These are phyloP conservation scores for Callinectes sapidus DNA, from an alignment of 2,888 invertebrate species.

Conservation along the genomic window DNA sequence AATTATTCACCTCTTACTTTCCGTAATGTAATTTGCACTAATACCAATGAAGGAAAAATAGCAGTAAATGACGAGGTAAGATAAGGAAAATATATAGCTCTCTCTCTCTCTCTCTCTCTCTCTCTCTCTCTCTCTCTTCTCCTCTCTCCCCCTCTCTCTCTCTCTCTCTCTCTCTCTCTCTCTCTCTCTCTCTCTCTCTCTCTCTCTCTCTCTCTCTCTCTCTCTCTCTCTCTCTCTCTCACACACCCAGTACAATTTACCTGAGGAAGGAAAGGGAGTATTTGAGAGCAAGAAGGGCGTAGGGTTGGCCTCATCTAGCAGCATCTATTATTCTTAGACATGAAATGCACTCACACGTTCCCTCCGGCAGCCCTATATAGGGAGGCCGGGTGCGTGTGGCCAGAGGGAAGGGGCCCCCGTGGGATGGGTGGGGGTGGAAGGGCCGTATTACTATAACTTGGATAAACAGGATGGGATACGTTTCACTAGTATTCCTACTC, in stretches of 20 bases:
- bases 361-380: conserved; percentile 28
- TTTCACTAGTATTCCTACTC: not conserved
- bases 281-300: not conserved
- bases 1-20: not conserved
- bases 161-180: not conserved
- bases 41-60: not conserved
- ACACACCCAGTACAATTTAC: not conserved
- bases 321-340: conserved; percentile 45
- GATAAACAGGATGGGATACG: conserved; percentile 16
- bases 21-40: not conserved
- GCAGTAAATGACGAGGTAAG: not conserved
- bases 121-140: not conserved
- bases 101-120: not conserved
- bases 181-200: no score
- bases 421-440: not conserved
- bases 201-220: no score
- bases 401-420: not conserved
- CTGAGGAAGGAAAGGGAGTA: not conserved
- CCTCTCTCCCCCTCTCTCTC: not conserved
- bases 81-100: not conserved
- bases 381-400: conserved; percentile 14
- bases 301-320: conserved; percentile 40
- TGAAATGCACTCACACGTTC: conserved; percentile 47
- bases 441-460: conserved; percentile 13
- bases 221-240: no score